Conservation (phyloP, 2,888 invertebrate genomes). For the Phortica magna region DNA sequence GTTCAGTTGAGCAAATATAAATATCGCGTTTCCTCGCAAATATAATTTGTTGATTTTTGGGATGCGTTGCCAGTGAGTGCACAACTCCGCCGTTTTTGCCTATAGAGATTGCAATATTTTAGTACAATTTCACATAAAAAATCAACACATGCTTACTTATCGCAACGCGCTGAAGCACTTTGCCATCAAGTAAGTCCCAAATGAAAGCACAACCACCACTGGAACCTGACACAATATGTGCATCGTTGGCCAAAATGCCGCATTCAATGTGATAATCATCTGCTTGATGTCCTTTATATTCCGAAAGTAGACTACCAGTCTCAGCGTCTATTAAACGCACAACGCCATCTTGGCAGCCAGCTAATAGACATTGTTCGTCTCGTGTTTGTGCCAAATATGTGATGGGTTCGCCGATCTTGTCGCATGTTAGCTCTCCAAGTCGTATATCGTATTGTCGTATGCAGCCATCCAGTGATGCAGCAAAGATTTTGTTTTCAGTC, state of each 20-base stretch:
- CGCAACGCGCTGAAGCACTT: slow-evolving; percentile 78
- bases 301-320: slow-evolving; percentile 86
- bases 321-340: slow-evolving; percentile 93
- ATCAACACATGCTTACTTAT: slow-evolving; percentile 59
- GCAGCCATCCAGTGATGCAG: slow-evolving; percentile 93
- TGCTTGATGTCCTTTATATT: slow-evolving; percentile 90
- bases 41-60: slow-evolving; percentile 78
- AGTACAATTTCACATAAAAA: neutral
- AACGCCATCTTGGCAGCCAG: slow-evolving; percentile 89
- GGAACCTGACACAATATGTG: slow-evolving; percentile 93
- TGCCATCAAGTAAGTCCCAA: slow-evolving; percentile 93
- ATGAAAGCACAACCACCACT: slow-evolving; percentile 83
- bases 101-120: slow-evolving; percentile 34
- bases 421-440: slow-evolving; percentile 88
- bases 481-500: slow-evolving; percentile 92
- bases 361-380: slow-evolving; percentile 94
- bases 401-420: slow-evolving; percentile 88
- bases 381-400: slow-evolving; percentile 91
- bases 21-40: slow-evolving; percentile 75
- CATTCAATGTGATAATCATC: slow-evolving; percentile 93
- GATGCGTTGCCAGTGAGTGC: slow-evolving; percentile 90
- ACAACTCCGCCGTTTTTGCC: slow-evolving; percentile 81
- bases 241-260: slow-evolving; percentile 89
- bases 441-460: slow-evolving; percentile 94
- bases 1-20: slow-evolving; percentile 68